Evolutionary conservation across 2,797 vertebrate species (phyloP), one percentile per base, ranked within the genome.

Genomic region (Syngnathus acus): DNA sequence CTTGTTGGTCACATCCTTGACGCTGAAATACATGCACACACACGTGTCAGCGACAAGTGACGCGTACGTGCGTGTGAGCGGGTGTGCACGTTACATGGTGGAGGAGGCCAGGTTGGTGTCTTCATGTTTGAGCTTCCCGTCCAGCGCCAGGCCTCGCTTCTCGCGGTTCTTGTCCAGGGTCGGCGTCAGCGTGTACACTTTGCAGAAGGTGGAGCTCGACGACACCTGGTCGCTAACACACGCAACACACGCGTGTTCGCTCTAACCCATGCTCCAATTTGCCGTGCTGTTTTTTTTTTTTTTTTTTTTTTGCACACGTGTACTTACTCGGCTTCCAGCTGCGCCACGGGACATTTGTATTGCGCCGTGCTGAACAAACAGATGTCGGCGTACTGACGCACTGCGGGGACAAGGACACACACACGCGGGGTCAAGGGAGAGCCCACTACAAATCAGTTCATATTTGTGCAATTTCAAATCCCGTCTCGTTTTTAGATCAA

Each of bases 91-190:
- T 79, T 79, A 88, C 86, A 88, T 87, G 67, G 86, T 88, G 87
- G 94, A 96, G 68, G 97, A 99, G 37, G 97, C 97, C 91, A 99
- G 82, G 86, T 99, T 99, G 65, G 97, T 99, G 91, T 99, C 96
- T 78, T 99, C 97, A 0, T 99, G 97, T 70, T 98, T 98, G 39
- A 98, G 95, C 40, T 99, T 99, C 9, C 97, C 96, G 0, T 99
- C 97, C 83, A 99, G 86, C 0, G 96, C 97, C 10, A 99, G 91
- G 1, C 96, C 97, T 3, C 97, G 89, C 81, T 98, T 98, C 89
- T 98, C 97, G 4, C 95, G 77, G 87, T 99, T 99, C 85, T 96
- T 97, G 88, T 95, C 95, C 0, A 98, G 90, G 81, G 95, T 95
- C 0, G 96, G 96, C 5, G 95, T 98, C 80, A 99, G 84, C 0